A percentile compares a stretch with the other conserved stretches of the same genome.
phyloP scores from a whole-genome alignment of 2,113 vertebrate genomes.

The Nyctereutes procyonoides region DNA sequence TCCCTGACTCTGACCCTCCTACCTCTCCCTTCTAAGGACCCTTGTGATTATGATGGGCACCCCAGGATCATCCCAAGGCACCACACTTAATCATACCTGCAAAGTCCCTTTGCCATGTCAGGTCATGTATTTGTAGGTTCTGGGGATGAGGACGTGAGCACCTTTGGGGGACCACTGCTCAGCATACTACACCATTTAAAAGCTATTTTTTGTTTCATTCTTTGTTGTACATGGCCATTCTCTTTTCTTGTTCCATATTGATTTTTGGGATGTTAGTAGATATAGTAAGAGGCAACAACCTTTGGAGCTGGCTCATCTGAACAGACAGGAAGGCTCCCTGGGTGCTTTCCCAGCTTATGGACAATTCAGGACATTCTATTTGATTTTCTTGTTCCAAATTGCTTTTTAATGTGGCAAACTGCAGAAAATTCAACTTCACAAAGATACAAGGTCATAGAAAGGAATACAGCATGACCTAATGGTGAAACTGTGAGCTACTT shows the following conservation, averaged over 20 bases:
- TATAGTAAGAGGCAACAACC: no score
- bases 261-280: background rate
- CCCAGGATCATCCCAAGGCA: background rate
- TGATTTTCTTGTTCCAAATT: background rate
- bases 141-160: no score
- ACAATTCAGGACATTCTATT: no score
- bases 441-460: background rate
- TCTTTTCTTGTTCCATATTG: background rate
- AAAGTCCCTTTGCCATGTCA: background rate
- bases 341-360: no score
- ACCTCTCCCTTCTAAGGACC: background rate
- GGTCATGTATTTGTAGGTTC: background rate
- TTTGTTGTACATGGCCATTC: background rate
- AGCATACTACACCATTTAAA: background rate
- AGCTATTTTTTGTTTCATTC: background rate
- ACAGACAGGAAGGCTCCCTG: no score
- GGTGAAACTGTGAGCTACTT: background rate
- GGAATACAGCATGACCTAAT: background rate
- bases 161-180: background rate
- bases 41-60: background rate
- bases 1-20: background rate
- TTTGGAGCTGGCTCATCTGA: no score
- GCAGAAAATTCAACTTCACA: background rate
- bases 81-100: background rate
- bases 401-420: background rate